A percentile compares a stretch with the other conserved stretches of the same genome.
Conservation (phyloP, 2,113 vertebrate genomes). For the Notarius quadriscutis region DNA sequence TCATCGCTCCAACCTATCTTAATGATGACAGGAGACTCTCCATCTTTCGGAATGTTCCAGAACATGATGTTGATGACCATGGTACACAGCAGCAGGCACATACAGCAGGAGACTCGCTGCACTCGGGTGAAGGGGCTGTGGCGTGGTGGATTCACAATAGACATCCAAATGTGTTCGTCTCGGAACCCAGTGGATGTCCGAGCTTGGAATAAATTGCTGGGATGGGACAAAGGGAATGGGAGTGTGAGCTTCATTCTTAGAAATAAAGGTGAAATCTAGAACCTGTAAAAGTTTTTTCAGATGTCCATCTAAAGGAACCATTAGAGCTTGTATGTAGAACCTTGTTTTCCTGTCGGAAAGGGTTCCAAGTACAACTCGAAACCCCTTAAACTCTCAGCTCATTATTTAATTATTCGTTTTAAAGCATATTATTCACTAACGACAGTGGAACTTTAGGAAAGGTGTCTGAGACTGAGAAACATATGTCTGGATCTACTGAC, state of each 20-base stretch:
- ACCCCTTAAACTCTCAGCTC: neutral
- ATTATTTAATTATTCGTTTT: neutral
- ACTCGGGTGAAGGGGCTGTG: conserved; percentile 77
- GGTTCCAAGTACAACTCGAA: neutral
- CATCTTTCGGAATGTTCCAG: conserved; percentile 71
- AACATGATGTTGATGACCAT: conserved; percentile 84
- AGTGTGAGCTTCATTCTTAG: neutral
- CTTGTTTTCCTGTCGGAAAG: neutral
- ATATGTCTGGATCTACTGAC: neutral
- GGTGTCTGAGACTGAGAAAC: neutral
- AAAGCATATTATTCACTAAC: neutral
- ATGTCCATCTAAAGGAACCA: neutral
- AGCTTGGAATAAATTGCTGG: conserved; percentile 77
- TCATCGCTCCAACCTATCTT: conserved; percentile 64
- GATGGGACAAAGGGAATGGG: neutral
- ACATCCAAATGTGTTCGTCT: conserved; percentile 82
- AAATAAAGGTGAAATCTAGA: neutral
- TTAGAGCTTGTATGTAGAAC: too few relatives aligned
- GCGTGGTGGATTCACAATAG: conserved; percentile 74
- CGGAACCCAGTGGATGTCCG: conserved; percentile 76
- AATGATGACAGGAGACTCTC: conserved; percentile 66
- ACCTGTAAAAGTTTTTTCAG: neutral
- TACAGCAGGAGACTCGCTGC: conserved; percentile 80
- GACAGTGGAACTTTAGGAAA: neutral
- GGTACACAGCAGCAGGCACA: conserved; percentile 79